Evolutionary conservation across 1,140 invertebrate species (phyloP), one percentile per base, ranked within the genome.

Genomic region (Diachasmimorpha longicaudata): DNA sequence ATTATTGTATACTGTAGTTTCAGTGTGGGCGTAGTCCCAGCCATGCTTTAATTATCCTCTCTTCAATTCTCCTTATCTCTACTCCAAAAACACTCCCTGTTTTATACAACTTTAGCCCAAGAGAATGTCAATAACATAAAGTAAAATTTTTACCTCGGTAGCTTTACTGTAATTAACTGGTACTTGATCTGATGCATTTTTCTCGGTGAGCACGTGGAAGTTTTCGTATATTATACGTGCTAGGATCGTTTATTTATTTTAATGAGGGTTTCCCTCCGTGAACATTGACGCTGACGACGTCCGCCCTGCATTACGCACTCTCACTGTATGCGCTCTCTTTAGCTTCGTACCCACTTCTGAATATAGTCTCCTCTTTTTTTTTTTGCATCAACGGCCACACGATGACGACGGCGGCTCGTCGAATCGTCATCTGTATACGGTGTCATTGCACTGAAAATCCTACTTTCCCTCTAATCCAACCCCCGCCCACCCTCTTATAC

Each of bases 201-300:
- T 19, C 48, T 19, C n/a, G 0, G 14, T 16, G 13, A 23, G 58
- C 58, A 63, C 58, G 19, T 63, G 58, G 10, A 31, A 31, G 23
- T 25, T 31, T 63, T 1, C 1, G 21, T 4, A 63, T 63, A 63
- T 31, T 63, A 23, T 25, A 63, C 58, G 23, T 25, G 23, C 58
- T 19, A 25, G 58, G n/a, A 25, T 66, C 77, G 80, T 82, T 83
- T 87, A 85, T 87, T 88, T 84, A 87, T 87, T 86, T 86, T 87
- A 87, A 88, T 86, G 84, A 87, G 83, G 84, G n/a, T 81, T 78
- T 83, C 81, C 78, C 80, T 78, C 63, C 77, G 39, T 19, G 66
- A 78, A 74, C 78, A 77, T 69, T 68, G 63, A 77, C 73, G 77
- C 81, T 78, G 75, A 82, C 80, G 74, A 84, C 80, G 81, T 80